Evolutionary conservation across 2,113 vertebrate species (phyloP).

Genomic region (Zosterops hypoxanthus): DNA sequence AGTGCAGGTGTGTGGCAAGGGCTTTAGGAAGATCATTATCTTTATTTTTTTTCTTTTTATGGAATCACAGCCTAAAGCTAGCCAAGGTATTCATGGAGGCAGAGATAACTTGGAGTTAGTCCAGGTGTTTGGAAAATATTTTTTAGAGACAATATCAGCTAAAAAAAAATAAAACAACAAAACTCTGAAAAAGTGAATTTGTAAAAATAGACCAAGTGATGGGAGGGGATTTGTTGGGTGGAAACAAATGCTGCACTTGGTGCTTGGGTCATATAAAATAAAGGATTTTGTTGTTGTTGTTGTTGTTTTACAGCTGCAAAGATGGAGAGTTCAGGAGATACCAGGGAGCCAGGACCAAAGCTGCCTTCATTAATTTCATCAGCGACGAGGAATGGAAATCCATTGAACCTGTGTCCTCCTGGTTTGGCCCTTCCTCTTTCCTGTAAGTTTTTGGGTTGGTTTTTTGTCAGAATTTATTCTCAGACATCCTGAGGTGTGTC

Average conservation of each 20-base stretch:
- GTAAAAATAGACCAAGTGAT: too few species aligned
- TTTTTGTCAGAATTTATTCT: not conserved
- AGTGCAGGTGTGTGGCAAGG: not conserved
- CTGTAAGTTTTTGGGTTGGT: constrained; percentile 79
- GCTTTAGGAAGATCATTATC: not conserved
- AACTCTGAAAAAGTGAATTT: not conserved
- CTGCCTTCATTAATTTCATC: constrained; percentile 92
- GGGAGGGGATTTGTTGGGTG: not conserved
- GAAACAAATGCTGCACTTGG: not conserved
- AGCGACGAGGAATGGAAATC: constrained; percentile 91
- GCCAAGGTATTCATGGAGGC: rapidly evolving
- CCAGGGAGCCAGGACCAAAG: constrained; percentile 89
- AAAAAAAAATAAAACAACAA: not conserved
- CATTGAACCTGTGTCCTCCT: constrained; percentile 89
- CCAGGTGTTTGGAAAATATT: not conserved
- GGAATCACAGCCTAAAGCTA: not conserved
- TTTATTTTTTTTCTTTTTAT: not conserved
- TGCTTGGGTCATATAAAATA: not conserved
- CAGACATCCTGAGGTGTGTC: not conserved
- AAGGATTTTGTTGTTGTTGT: not conserved
- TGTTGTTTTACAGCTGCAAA: constrained; percentile 80
- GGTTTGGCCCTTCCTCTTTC: constrained; percentile 91
- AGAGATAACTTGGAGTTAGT: not conserved
- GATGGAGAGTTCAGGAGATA: constrained; percentile 94
- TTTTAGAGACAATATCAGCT: not conserved